Evolutionary conservation across 1,140 invertebrate species (phyloP), one percentile per base, ranked within the genome.

Genomic region (Ladona fulva): DNA sequence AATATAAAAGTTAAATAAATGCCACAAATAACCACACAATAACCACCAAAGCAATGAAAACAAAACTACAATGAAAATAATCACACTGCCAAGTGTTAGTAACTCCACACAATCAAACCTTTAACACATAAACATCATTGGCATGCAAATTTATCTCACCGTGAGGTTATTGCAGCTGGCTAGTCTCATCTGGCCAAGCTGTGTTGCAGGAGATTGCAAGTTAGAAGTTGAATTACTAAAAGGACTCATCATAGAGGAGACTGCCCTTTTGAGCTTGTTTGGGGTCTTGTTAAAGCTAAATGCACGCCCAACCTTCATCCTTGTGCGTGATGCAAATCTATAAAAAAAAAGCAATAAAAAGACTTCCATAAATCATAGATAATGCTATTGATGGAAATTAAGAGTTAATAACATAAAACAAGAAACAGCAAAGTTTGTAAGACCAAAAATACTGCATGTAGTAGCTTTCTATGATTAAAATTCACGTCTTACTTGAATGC

Each of bases 251-350:
- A 95, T 93, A n/a, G 95, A 95, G 14, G 95, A 97, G 83, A 97
- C 93, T 5, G 96, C 95, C 76, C 96, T 88, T 86, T 97, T 97
- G 80, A 97, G 84, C 86, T 96, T 96, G 76, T 92, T 94, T 24
- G 96, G 96, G 8, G 96, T 97, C 86, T 95, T 95, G 85, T 96
- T 97, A 84, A 97, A 96, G 77, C 95, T 97, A 82, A 98, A 93
- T 77, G 95, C 95, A 80, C 96, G 89, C 75, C 94, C 94, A 24
- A 98, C 94, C 89, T 96, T 96, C 82, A 94, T 90, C 79, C 91
- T 89, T 16, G 94, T 96, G 80, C 92, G 89, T 44, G 92, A 91
- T 14, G 93, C 93, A 84, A 95, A 92, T 84, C 93, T 94, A 78
- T 74, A 83, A 79, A 79, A 82, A 80, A n/a, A n/a, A 37, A 8